Evolutionary conservation across 2,888 invertebrate species (phyloP), one percentile per base, ranked within the genome.

Genomic region (Agriopis leucophaearia): DNA sequence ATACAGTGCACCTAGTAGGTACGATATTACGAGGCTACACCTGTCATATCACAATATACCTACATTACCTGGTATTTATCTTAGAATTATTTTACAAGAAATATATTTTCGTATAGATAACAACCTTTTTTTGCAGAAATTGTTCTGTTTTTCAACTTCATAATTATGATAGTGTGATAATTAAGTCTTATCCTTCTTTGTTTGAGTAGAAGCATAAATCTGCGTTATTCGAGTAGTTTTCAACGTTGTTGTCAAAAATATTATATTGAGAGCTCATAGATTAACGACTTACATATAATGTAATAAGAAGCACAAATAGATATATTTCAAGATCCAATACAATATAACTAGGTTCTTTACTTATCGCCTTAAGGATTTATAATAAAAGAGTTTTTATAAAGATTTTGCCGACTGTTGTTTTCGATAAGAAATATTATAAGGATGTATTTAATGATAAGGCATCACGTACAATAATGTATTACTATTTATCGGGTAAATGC

Each of bases 371-470:
- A 55, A 69, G 38, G 15, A 56, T 60, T 48, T 59, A 36, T 63
- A 62, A 64, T 67, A 66, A 61, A 56, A 70, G 50, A 55, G 72
- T 52, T 75, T 74, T 77, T 36, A 76, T 74, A 79, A 80, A 80
- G 79, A 84, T 85, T 74, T 74, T 75, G 74, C 78, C 80, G 77
- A 77, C 74, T 73, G 84, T 85, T 86, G 44, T 42, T 13, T 42
- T 85, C 75, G 82, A 85, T 84, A 64, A 80, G 72, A 38, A 66
- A 69, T 80, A 78, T 78, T 76, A 80, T 78, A 76, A 80, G 78
- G 75, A 74, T 72, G 77, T 83, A 82, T 83, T 78, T 76, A 74
- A 66, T 74, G 87, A 89, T 89, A 87, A 86, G 54, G 67, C 67
- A 75, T 75, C 27, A 27, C 27, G 27, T 27, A 55, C 74, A 76